phyloP scores from a whole-genome alignment of 30 jellyfish, hydroid and myxozoan genomes.

The Mastigias papua region DNA sequence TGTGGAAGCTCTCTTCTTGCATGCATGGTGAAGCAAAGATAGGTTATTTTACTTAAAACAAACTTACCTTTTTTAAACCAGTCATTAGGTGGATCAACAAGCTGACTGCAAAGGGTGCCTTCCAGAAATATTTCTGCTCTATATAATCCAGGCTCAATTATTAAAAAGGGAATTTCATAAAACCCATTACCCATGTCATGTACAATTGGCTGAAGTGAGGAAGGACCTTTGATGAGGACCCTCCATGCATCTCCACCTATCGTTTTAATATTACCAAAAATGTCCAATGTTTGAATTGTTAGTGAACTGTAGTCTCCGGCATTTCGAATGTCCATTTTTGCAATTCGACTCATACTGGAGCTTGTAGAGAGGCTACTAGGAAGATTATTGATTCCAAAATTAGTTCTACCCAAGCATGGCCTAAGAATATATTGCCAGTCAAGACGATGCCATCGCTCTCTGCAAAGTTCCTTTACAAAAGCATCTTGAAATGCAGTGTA shows the following conservation, averaged over 20 bases:
- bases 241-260: conserved; percentile 98
- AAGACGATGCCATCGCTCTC: conserved; percentile 87
- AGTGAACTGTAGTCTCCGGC: conserved; percentile 92
- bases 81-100: conserved; percentile 88
- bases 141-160: conserved; percentile 89
- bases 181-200: conserved; percentile 82
- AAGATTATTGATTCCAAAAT: conserved; percentile 63
- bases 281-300: conserved; percentile 67
- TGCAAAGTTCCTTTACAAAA: conserved; percentile 83
- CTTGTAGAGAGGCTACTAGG: conserved; percentile 64
- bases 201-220: conserved; percentile 85
- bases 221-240: conserved; percentile 83
- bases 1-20: too few species aligned
- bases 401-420: conserved; percentile 77
- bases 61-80: conserved; percentile 96
- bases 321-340: conserved; percentile 53
- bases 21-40: too few species aligned
- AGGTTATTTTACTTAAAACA: too few species aligned
- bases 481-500: not conserved
- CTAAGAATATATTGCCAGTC: conserved; percentile 82
- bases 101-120: conserved; percentile 93
- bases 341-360: conserved; percentile 38
- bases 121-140: conserved; percentile 71
- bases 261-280: conserved; percentile 55
- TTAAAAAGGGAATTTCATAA: conserved; percentile 80